phyloP scores from a whole-genome alignment of 2,888 invertebrate genomes.

The Cybosia mesomella region DNA sequence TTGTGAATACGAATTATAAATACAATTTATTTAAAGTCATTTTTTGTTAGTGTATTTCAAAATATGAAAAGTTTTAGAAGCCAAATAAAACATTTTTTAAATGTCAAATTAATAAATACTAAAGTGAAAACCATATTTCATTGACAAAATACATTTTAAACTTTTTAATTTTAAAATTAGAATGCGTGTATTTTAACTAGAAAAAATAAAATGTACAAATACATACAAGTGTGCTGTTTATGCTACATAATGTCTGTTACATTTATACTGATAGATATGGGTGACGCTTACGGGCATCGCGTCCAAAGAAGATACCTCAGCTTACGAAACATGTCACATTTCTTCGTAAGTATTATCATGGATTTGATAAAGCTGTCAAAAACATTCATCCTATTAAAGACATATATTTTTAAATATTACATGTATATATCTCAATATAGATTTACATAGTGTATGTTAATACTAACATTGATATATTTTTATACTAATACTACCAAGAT shows the following conservation, averaged over 20 bases:
- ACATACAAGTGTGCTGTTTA: conserved; percentile 60
- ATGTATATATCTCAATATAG: too few relatives aligned
- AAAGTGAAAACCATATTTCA: background rate
- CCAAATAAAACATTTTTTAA: background rate
- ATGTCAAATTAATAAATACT: background rate
- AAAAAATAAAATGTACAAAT: conserved; percentile 53
- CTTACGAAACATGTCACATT: conserved; percentile 71
- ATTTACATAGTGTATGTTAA: too few relatives aligned
- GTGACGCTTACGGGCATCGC: conserved; percentile 61
- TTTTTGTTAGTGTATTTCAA: background rate
- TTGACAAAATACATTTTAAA: background rate
- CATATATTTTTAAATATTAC: too few relatives aligned
- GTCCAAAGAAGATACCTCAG: conserved; percentile 67
- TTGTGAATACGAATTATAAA: conserved; percentile 1
- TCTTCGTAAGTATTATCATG: conserved; percentile 72
- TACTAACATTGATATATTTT: too few relatives aligned
- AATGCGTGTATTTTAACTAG: background rate
- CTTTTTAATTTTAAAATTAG: background rate
- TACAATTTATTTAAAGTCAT: background rate
- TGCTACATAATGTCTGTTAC: conserved; percentile 65
- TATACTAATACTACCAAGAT: too few relatives aligned
- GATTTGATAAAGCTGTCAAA: background rate
- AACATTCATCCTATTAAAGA: background rate
- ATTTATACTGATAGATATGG: conserved; percentile 61
- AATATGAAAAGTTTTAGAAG: background rate